Evolutionary conservation across 2,113 vertebrate genomes (phyloP), one percentile per base, ranked within the genome.

Genomic region (Gobius niger): DNA sequence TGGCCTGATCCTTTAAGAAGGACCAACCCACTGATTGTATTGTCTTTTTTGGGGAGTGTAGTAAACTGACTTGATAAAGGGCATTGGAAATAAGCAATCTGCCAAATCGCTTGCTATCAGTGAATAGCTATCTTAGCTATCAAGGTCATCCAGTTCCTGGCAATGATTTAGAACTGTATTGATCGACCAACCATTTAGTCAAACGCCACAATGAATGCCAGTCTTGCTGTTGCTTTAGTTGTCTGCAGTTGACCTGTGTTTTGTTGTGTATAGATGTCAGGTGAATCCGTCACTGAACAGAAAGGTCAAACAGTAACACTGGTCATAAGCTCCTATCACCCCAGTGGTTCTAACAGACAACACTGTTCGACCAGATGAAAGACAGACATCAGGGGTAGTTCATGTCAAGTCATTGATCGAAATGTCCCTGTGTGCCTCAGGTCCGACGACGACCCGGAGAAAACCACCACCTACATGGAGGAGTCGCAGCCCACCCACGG

Each of bases 381-480:
- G 73, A 66, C 59, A 72, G 70, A 76, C 76, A 61, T 84, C 60
- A 65, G 49, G 63, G 41, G n/a, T 46, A 71, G 78, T 81, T 24
- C 73, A 59, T 75, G 81, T 86, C 82, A 75, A 53, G 4, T 44
- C 52, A 74, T 57, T 87, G 82, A 89, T 85, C 80, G 68, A 42
- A 75, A 72, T 82, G 76, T 83, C 81, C 81, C 52, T 78, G 50
- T 85, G 67, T 85, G 66, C 71, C 41, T 4, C 88, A 96, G 96
- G 90, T 91, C 92, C 90, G 94, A 89, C 7, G 95, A 99, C 91
- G 97, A 98, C 74, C 93, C 92, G 0, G 96, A 98, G 87, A 99
- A 99, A 90, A 94, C 93, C 72, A 95, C 90, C 67, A 93, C 95
- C 14, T 98, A 96, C 88, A 85, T 94, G 86, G 96, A 98, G 53